Percentiles rank a stretch among this genome's conserved stretches.
These are phyloP conservation scores for Phthorimaea operculella DNA, from an alignment of 1,140 invertebrate species.

Conservation along the genomic window DNA sequence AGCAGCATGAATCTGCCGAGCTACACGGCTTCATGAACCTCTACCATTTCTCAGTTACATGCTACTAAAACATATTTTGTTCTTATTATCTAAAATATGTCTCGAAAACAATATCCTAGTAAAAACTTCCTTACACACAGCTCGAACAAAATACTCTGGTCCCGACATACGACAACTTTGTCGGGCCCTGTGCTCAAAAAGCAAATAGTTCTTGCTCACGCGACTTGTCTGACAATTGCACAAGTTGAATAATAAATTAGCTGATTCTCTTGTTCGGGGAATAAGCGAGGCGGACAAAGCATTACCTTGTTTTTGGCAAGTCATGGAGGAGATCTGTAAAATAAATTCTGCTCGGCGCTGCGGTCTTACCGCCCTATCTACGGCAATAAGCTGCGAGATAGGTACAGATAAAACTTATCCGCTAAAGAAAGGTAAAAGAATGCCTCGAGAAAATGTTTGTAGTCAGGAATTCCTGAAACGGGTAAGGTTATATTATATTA, in stretches of 20 bases:
- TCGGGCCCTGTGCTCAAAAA: constrained; percentile 34
- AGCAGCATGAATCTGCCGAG: too few relatives aligned
- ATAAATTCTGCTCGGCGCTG: constrained; percentile 15
- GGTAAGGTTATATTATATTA: too few relatives aligned
- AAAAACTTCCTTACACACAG: too few relatives aligned
- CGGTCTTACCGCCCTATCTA: constrained; percentile 8
- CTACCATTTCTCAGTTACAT: too few relatives aligned
- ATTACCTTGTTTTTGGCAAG: constrained; percentile 25
- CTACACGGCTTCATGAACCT: too few relatives aligned
- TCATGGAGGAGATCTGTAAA: constrained; percentile 13
- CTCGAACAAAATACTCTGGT: too few relatives aligned
- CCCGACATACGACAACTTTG: constrained; percentile 24
- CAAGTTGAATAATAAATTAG: constrained; percentile 44
- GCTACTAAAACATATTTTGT: too few relatives aligned
- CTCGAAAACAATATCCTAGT: too few relatives aligned
- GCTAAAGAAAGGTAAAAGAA: background rate
- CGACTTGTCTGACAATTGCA: constrained; percentile 32
- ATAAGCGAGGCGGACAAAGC: constrained; percentile 33
- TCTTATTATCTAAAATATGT: too few relatives aligned
- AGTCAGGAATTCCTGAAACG: background rate
- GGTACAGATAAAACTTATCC: background rate
- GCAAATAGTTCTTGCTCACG: constrained; percentile 26
- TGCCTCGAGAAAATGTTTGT: background rate
- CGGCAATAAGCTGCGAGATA: background rate
- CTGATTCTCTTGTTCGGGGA: constrained; percentile 23